Conservation (phyloP, 2,797 vertebrate genomes). For the Falco peregrinus region DNA sequence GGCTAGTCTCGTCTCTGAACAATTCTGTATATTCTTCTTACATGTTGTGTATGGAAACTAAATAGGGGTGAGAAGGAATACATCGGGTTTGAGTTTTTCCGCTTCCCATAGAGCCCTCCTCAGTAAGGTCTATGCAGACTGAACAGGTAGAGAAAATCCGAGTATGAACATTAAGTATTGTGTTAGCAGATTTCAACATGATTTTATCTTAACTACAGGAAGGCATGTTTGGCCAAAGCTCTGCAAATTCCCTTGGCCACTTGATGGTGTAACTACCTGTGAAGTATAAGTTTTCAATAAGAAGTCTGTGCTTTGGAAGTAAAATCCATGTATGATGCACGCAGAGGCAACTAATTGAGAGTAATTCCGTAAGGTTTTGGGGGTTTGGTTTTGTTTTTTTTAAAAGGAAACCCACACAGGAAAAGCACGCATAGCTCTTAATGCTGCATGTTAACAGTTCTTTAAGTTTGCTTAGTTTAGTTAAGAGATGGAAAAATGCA, state of each 20-base stretch:
- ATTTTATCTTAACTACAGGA: background rate
- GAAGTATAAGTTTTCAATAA: background rate
- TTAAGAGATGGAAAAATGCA: background rate
- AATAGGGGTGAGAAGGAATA: background rate
- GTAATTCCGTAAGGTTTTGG: background rate
- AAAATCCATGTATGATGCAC: background rate
- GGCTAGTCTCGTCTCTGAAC: background rate
- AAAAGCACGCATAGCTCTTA: background rate
- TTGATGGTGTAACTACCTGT: background rate
- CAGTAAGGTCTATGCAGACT: background rate
- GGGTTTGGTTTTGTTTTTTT: background rate
- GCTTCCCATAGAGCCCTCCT: background rate
- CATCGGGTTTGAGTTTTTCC: background rate
- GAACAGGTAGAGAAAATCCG: background rate
- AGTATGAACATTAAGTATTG: background rate
- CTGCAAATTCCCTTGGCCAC: background rate
- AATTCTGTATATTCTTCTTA: background rate
- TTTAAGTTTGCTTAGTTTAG: constrained; percentile 1
- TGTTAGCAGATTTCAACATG: background rate
- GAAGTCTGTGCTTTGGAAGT: background rate
- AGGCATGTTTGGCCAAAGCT: background rate
- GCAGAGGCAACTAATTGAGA: background rate
- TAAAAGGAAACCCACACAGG: background rate
- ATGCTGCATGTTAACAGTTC: background rate
- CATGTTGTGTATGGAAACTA: background rate